Base-by-base conservation (phyloP, 2,888 invertebrate genomes). In the Serrognathus titanus region DNA sequence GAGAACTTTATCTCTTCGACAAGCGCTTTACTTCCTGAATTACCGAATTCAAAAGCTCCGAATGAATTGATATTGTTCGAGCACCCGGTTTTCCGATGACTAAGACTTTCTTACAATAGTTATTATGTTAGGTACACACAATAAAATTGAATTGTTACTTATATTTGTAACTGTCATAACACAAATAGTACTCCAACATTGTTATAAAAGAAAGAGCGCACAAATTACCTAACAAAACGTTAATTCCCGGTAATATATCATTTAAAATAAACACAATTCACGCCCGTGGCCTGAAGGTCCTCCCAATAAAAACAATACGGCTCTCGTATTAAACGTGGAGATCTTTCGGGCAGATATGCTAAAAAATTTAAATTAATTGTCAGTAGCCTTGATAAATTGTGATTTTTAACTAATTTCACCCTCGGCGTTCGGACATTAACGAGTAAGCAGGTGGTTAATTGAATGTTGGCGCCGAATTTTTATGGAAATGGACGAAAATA, bases 381-480 rank as follows among this genome's bases (percentile, higher is more conserved):
- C 64, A 66, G 64, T 59, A 60, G 61, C 60, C 59, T 60, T 55
- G 61, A 64, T 61, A 58, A 64, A 61, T 63, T 55, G 62, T 64
- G 60, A 55, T 53, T 60, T 63, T 62, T 61, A 58, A 58, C 57
- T 59, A 61, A 64, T 63, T 63, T 64, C 54, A 38, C 41, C 51
- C 51, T 13, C 12, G 37, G 37, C 39, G 12, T 51, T 39, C 20
- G 58, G 50, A 59, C 55, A 55, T 55, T 57, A 48, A 57, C 49
- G 61, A 58, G 61, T 57, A 61, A 61, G 64, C 66, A 66, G 66
- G 63, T 66, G 67, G 64, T 62, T 66, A 66, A 66, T 63, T 63
- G 64, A 64, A 60, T 61, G 59, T 63, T 63, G 65, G 64, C 65
- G 64, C 65, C 64, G 52, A 63, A 59, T 59, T 58, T 62, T 63